phyloP scores from a whole-genome alignment of 1,140 invertebrate genomes.

The Drosophila nasuta region DNA sequence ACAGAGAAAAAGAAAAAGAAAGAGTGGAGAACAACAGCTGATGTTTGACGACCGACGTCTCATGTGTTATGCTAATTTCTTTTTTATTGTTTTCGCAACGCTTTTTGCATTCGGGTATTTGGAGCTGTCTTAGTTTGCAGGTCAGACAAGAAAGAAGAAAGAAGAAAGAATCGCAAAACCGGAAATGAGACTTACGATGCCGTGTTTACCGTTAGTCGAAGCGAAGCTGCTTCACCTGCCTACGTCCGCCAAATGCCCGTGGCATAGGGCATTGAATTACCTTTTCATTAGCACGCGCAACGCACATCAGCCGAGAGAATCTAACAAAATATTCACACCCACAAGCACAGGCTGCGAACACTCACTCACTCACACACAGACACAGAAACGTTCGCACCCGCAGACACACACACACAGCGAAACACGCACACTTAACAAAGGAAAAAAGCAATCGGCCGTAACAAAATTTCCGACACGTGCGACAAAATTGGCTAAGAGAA shows the following conservation, averaged over 20 bases:
- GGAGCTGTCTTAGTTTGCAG: constrained; percentile 9
- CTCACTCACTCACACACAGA: constrained; percentile 17
- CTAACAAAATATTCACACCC: constrained; percentile 43
- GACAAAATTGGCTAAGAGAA: constrained; percentile 68
- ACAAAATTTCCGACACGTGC: constrained; percentile 82
- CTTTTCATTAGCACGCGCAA: constrained; percentile 61
- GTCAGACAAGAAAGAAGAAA: constrained; percentile 20
- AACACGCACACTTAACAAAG: constrained; percentile 27
- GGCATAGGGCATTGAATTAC: constrained; percentile 80
- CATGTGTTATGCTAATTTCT: constrained; percentile 79
- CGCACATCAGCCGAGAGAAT: constrained; percentile 38
- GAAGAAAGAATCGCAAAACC: constrained; percentile 6
- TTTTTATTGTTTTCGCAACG: constrained; percentile 67
- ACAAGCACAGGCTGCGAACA: constrained; percentile 23
- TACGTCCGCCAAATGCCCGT: constrained; percentile 32
- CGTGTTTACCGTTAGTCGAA: constrained; percentile 55
- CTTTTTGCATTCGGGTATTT: constrained; percentile 19
- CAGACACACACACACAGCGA: constrained; percentile 8
- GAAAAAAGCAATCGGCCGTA: constrained; percentile 79
- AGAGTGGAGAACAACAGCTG: constrained; percentile 2
- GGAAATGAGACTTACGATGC: constrained; percentile 29
- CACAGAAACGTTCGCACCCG: constrained; percentile 35
- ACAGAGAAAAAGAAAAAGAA: background rate
- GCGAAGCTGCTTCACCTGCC: constrained; percentile 21
- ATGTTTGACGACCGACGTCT: constrained; percentile 26